Base-by-base conservation (phyloP, 1,140 invertebrate species). In the Paraescarpia echinospica region DNA sequence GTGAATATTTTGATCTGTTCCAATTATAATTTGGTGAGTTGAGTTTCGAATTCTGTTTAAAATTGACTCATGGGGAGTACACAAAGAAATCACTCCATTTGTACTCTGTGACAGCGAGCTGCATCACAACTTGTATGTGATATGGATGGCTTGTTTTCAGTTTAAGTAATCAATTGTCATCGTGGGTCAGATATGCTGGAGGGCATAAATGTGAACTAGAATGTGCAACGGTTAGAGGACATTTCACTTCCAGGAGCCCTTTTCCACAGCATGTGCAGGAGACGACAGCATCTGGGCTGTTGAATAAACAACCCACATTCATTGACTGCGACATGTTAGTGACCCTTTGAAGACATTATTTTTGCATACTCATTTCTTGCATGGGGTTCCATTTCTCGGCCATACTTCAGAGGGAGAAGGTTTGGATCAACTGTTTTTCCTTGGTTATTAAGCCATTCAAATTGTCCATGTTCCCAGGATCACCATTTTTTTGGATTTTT, bases 61-160 rank as follows among this genome's bases (percentile, higher is more conserved):
- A n/a, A n/a, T n/a, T n/a, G n/a, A 41, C 41, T 18, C 59, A 77
- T 90, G 90, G 35, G 90, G 90, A 22, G 34, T 90, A 90, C 34
- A 90, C 90, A 90, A 90, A 9, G 14, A 90, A 18, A 90, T 90
- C n/a, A 41, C 90, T 9, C 90, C 90, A 90, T 90, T 18, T 34
- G n/a, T 90, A 33, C n/a, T n/a, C n/a, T n/a, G n/a, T n/a, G n/a
- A 90, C 90, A 27, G 35, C 34, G 14, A 90, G 90, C 90, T 90
- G 90, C 90, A 90, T 34, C 90, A 90, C 34, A 35, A 90, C 35
- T 89, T 90, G 90, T 35, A 27, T 90, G 34, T 35, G 34, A 41
- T 90, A n/a, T 41, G 34, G 90, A 90, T 90, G 90, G 90, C n/a
- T 90, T 22, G 14, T n/a, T 90, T 90, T 90, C n/a, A 90, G 35